Percentiles rank a stretch among this genome's conserved stretches.
Evolutionary conservation across 2,797 vertebrate species (phyloP).

Genomic region (Myotis pilosus): DNA sequence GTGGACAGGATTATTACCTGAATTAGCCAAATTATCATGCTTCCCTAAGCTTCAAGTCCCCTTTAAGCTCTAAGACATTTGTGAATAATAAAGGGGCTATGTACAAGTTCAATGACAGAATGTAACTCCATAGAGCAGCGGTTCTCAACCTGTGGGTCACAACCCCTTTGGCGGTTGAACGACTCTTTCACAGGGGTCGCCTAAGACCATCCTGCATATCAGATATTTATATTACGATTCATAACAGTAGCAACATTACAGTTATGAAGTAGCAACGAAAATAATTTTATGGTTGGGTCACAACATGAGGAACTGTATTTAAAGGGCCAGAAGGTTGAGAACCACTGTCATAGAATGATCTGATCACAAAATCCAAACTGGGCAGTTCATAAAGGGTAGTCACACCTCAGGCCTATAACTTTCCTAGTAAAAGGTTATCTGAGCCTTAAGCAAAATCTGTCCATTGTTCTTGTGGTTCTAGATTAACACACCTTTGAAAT

Average conservation of each 20-base stretch:
- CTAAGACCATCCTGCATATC: too few species aligned
- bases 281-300: too few species aligned
- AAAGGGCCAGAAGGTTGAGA: too few species aligned
- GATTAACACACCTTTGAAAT: background rate
- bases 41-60: slow-evolving; percentile 19
- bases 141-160: too few species aligned
- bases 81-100: background rate
- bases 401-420: background rate
- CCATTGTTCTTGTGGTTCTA: background rate
- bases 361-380: background rate
- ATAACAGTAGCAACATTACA: too few species aligned
- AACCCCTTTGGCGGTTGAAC: too few species aligned
- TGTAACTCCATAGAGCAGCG: background rate
- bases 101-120: background rate
- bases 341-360: too few species aligned
- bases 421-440: background rate
- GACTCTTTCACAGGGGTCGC: too few species aligned
- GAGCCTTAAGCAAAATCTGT: too few species aligned
- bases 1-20: slow-evolving; percentile 5
- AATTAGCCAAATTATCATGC: background rate
- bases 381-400: background rate
- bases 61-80: slow-evolving; percentile 10
- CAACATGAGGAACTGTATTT: too few species aligned
- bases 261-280: too few species aligned
- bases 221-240: too few species aligned